Evolutionary conservation across 2,113 vertebrate genomes (phyloP).

Genomic region (Pagrus major): DNA sequence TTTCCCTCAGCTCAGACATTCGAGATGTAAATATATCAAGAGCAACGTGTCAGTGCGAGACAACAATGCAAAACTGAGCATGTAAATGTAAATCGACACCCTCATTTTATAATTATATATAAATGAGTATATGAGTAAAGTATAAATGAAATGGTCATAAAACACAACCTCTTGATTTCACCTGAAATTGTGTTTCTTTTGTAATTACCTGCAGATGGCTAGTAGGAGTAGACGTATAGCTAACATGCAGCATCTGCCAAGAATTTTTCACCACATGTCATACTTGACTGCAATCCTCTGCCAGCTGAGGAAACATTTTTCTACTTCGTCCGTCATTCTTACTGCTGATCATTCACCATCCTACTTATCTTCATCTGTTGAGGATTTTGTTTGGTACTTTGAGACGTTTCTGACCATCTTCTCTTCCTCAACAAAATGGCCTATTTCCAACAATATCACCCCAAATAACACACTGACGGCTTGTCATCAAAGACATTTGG

Average conservation of each 20-base stretch:
- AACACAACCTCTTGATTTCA: constrained; percentile 53
- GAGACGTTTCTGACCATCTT: constrained; percentile 1
- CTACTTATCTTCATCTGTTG: constrained; percentile 4
- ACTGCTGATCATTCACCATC: constrained; percentile 18
- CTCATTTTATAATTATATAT: constrained; percentile 54
- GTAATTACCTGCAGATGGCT: constrained; percentile 70
- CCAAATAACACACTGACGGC: neutral
- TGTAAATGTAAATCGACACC: constrained; percentile 57
- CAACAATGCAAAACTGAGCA: constrained; percentile 36
- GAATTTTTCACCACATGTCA: constrained; percentile 61
- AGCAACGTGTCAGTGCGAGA: constrained; percentile 23
- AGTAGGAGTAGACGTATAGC: constrained; percentile 35
- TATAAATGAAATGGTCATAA: constrained; percentile 57
- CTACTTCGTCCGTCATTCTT: constrained; percentile 41
- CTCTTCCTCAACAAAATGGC: neutral
- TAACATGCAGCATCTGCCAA: constrained; percentile 57
- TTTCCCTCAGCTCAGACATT: constrained; percentile 42
- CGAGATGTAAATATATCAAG: constrained; percentile 41
- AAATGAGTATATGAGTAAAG: no score
- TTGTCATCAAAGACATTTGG: neutral
- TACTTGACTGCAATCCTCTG: constrained; percentile 46
- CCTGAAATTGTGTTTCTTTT: constrained; percentile 49
- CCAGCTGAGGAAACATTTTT: constrained; percentile 56
- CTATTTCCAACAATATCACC: neutral
- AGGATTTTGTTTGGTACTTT: constrained; percentile 20